These are phyloP conservation scores for Drosophila pseudotakahashii DNA, from an alignment of 2,888 invertebrate genomes.

Conservation along the genomic window DNA sequence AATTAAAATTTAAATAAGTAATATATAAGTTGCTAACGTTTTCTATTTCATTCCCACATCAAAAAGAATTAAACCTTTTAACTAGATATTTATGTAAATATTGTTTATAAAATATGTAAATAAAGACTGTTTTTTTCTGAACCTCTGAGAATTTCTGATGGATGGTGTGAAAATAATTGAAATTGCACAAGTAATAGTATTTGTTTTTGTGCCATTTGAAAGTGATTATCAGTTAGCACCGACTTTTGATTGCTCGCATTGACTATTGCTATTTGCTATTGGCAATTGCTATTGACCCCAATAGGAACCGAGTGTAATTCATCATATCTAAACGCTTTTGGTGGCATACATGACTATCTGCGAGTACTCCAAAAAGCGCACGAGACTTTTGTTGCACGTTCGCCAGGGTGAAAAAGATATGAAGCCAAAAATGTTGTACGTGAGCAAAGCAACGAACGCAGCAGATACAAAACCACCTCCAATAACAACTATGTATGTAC, in stretches of 20 bases:
- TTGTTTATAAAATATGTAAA: background rate
- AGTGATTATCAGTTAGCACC: constrained; percentile 33
- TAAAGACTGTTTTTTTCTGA: background rate
- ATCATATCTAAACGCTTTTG: constrained; percentile 24
- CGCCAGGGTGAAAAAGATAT: constrained; percentile 28
- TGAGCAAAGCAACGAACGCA: constrained; percentile 66
- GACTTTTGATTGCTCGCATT: constrained; percentile 20
- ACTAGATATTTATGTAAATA: background rate
- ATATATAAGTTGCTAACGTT: too few species aligned
- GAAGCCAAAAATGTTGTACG: constrained; percentile 57
- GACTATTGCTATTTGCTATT: too few species aligned
- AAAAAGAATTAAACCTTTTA: background rate
- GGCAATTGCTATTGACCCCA: too few species aligned
- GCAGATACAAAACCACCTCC: constrained; percentile 47
- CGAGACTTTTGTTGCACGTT: constrained; percentile 67
- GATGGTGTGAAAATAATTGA: constrained; percentile 5
- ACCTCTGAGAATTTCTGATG: too few species aligned
- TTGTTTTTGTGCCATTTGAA: constrained; percentile 15
- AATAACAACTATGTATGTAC: constrained; percentile 33
- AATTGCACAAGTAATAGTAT: constrained; percentile 13
- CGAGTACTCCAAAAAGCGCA: constrained; percentile 64
- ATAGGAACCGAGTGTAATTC: constrained; percentile 43
- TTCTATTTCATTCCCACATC: too few species aligned
- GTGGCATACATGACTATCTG: constrained; percentile 72
- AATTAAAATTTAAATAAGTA: too few species aligned